These are phyloP conservation scores for Chrysaora quinquecirrha DNA, from an alignment of 30 jellyfish, hydroid and myxozoan genomes.

Conservation along the genomic window DNA sequence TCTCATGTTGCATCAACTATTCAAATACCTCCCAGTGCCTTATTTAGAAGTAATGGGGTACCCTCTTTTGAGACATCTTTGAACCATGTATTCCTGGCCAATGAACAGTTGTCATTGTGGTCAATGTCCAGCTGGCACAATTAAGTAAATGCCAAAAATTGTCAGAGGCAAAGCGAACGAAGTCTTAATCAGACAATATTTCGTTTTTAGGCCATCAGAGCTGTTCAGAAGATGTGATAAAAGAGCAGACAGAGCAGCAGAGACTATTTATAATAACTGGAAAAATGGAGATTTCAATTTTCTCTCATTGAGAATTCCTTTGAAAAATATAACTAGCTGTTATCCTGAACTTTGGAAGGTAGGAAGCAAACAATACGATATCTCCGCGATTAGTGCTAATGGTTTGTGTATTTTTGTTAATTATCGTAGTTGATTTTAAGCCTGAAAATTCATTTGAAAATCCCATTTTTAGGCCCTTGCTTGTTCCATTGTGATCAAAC, in stretches of 20 bases:
- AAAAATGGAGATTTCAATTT: constrained; percentile 57
- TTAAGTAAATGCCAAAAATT: neutral
- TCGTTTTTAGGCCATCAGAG: constrained; percentile 62
- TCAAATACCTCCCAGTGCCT: no score
- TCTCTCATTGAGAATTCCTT: constrained; percentile 24
- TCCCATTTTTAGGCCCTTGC: constrained; percentile 88
- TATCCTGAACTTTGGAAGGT: constrained; percentile 84
- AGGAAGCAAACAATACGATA: neutral
- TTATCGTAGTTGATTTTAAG: no score
- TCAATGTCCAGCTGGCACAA: no score
- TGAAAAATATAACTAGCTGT: constrained; percentile 65
- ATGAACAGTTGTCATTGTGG: no score
- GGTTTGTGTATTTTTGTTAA: no score
- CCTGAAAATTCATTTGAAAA: no score
- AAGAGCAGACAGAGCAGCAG: constrained; percentile 77
- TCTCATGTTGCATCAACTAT: no score
- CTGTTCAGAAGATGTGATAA: constrained; percentile 81
- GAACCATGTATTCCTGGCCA: no score
- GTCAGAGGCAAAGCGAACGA: neutral
- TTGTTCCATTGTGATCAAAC: constrained; percentile 80
- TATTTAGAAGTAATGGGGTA: no score
- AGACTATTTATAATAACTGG: constrained; percentile 63
- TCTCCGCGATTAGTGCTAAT: no score
- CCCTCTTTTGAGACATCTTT: no score
- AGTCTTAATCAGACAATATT: neutral